Evolutionary conservation across 2,888 invertebrate species (phyloP).

Genomic region (Camptogramma bilineatum): DNA sequence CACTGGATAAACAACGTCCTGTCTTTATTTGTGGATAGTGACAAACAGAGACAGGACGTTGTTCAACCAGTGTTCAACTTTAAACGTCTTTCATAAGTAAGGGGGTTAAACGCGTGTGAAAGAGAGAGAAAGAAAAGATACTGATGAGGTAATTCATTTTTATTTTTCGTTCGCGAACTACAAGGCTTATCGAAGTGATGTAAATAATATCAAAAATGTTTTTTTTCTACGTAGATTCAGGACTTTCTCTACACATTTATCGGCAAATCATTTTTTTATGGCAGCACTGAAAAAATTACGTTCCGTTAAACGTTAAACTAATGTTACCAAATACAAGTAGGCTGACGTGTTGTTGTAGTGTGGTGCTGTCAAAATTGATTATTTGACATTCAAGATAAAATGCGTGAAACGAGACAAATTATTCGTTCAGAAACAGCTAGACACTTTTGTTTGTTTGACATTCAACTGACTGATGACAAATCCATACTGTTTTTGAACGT

Average conservation of each 20-base stretch:
- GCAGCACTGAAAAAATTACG: constrained; percentile 15
- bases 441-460: background rate
- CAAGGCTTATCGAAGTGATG: too few species aligned
- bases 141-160: too few species aligned
- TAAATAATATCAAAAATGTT: too few species aligned
- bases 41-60: too few species aligned
- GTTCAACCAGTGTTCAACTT: too few species aligned
- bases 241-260: background rate
- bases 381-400: background rate
- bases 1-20: too few species aligned
- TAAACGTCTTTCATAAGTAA: too few species aligned
- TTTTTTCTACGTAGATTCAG: too few species aligned
- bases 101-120: too few species aligned
- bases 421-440: constrained; percentile 13
- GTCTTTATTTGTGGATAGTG: too few species aligned
- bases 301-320: constrained; percentile 1
- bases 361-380: background rate
- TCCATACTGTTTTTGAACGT: constrained; percentile 8
- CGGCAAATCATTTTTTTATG: background rate
- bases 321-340: background rate
- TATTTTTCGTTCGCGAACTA: too few species aligned
- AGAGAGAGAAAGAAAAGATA: too few species aligned
- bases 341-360: background rate
- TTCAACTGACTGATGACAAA: background rate
- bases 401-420: constrained; percentile 14